phyloP scores from a whole-genome alignment of 2,113 vertebrate genomes.

The Ochotona princeps region DNA sequence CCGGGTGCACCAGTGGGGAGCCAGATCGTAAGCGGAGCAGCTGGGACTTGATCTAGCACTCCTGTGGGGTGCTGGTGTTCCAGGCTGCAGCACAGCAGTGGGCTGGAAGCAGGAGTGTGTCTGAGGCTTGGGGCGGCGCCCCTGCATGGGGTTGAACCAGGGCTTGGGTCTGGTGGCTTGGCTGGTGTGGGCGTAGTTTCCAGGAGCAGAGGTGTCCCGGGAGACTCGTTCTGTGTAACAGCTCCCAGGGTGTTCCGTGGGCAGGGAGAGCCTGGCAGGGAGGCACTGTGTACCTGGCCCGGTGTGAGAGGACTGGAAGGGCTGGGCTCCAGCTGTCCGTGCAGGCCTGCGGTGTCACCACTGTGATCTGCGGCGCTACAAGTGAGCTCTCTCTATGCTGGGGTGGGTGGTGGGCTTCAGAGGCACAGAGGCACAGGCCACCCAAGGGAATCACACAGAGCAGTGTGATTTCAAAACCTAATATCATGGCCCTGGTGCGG shows the following conservation, averaged over 20 bases:
- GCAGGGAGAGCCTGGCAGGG: background rate
- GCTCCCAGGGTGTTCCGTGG: background rate
- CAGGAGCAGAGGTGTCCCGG: rapidly evolving
- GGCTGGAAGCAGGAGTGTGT: too few relatives aligned
- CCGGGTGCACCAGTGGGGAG: too few relatives aligned
- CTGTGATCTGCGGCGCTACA: background rate
- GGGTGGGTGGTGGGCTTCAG: rapidly evolving
- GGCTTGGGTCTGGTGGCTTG: background rate
- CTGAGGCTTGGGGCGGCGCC: too few relatives aligned
- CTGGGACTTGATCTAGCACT: too few relatives aligned
- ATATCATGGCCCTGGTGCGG: too few relatives aligned
- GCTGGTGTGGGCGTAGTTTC: too few relatives aligned
- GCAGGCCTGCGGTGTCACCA: rapidly evolving
- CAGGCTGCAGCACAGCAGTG: too few relatives aligned
- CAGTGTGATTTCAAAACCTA: background rate
- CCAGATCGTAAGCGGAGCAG: too few relatives aligned
- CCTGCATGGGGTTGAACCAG: too few relatives aligned
- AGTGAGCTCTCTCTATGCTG: rapidly evolving
- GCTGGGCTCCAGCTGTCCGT: rapidly evolving
- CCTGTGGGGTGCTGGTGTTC: too few relatives aligned
- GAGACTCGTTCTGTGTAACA: background rate
- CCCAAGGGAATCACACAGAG: background rate
- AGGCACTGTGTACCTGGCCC: background rate
- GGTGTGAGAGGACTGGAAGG: background rate
- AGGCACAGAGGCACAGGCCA: background rate